Conservation (phyloP, 2,888 invertebrate genomes). For the Hedya salicella region DNA sequence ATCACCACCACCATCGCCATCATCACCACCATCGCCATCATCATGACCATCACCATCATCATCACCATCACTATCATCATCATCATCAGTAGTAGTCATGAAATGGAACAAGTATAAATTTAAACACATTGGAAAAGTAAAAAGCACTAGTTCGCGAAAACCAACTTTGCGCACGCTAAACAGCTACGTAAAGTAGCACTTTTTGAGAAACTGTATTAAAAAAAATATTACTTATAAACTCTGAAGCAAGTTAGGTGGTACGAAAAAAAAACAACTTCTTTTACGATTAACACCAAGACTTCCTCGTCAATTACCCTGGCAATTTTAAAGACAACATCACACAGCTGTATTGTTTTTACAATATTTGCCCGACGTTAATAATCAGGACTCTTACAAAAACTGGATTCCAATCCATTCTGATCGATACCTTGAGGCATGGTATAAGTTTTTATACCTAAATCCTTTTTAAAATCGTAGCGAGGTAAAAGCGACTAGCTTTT, state of each 20-base stretch:
- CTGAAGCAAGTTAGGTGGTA: not conserved
- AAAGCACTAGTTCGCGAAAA: no score
- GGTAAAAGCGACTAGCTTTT: not conserved
- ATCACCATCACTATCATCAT: no score
- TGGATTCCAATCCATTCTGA: conserved; percentile 23
- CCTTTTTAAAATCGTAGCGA: conserved; percentile 5
- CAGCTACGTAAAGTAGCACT: no score
- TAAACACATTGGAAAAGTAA: no score
- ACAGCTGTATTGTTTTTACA: conserved; percentile 8
- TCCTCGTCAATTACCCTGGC: conserved; percentile 18
- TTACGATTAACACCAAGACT: conserved; percentile 14
- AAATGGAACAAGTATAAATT: no score
- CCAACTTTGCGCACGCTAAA: no score
- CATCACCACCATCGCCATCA: no score
- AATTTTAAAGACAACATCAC: conserved; percentile 18
- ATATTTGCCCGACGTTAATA: conserved; percentile 18
- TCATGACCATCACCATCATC: no score
- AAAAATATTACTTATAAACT: not conserved
- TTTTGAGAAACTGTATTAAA: no score
- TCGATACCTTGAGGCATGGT: conserved; percentile 26
- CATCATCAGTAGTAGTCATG: no score
- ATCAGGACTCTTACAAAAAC: conserved; percentile 28
- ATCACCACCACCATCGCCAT: no score
- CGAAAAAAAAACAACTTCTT: conserved; percentile 3
- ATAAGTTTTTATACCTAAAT: conserved; percentile 27